Evolutionary conservation across 2,888 invertebrate species (phyloP).

Genomic region (Pinctada fucata): DNA sequence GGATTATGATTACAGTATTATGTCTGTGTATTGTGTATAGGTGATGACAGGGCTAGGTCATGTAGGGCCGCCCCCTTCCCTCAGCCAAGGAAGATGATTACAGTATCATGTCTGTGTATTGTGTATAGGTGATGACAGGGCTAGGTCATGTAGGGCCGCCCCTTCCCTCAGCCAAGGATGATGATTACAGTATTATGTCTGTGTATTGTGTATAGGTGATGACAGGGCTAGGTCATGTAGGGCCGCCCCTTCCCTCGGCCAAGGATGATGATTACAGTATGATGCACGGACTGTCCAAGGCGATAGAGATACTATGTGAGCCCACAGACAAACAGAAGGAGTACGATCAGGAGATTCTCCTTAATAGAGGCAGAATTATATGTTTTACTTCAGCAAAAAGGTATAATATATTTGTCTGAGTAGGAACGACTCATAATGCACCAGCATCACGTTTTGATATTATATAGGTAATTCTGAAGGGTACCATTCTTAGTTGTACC

Average conservation of each 20-base stretch:
- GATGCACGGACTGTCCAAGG: conserved; percentile 90
- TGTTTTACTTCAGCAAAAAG: conserved; percentile 90
- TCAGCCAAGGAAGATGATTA: too few species aligned
- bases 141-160: conserved; percentile 90
- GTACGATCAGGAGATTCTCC: conserved; percentile 79
- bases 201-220: conserved; percentile 81
- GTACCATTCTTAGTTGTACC: too few species aligned
- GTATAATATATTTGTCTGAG: conserved; percentile 48
- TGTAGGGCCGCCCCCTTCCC: too few species aligned
- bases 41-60: too few species aligned
- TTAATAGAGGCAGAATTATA: conserved; percentile 88
- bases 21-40: too few species aligned
- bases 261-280: conserved; percentile 77
- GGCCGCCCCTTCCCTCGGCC: conserved; percentile 80
- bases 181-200: conserved; percentile 36
- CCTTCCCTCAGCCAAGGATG: conserved; percentile 48
- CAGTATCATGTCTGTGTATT: too few species aligned
- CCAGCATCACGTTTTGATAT: too few species aligned
- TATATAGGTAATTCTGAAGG: too few species aligned
- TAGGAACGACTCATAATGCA: too few species aligned
- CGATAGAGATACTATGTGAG: conserved; percentile 90
- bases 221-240: conserved; percentile 89
- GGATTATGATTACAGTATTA: conserved; percentile 30
- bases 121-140: conserved; percentile 85
- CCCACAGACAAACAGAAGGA: conserved; percentile 86